These are phyloP conservation scores for Tachysurus fulvidraco DNA, from an alignment of 2,113 vertebrate genomes.

Conservation along the genomic window DNA sequence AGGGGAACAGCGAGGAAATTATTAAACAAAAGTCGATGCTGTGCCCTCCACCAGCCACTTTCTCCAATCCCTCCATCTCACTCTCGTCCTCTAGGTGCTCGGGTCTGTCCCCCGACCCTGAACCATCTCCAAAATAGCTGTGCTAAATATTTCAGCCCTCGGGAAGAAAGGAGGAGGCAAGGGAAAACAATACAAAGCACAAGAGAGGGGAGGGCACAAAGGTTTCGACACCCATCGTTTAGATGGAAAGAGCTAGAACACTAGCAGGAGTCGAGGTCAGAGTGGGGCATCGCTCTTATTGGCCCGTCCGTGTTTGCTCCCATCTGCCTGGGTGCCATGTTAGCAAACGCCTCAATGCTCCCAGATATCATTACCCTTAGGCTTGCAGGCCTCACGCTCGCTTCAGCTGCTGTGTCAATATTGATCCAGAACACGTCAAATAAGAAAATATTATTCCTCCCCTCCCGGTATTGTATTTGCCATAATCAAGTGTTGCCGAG, in stretches of 20 bases:
- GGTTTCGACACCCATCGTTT: conserved; percentile 67
- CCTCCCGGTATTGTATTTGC: conserved; percentile 31
- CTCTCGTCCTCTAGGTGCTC: conserved; percentile 12
- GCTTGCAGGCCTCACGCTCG: conserved; percentile 4
- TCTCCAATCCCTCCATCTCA: conserved; percentile 36
- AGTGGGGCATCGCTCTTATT: conserved; percentile 66
- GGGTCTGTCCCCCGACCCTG: conserved; percentile 51
- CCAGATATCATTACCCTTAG: conserved; percentile 39
- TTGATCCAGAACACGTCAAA: conserved; percentile 35
- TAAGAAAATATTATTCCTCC: conserved; percentile 40
- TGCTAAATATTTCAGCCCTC: conserved; percentile 73
- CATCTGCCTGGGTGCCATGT: conserved; percentile 29
- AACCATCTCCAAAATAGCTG: conserved; percentile 67
- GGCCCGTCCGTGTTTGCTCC: conserved; percentile 44
- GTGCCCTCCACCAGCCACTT: conserved; percentile 38
- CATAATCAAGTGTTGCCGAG: conserved; percentile 32
- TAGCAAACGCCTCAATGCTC: conserved; percentile 30
- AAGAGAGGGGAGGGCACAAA: conserved; percentile 40
- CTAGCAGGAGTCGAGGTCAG: conserved; percentile 66
- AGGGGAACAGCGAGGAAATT: conserved; percentile 60
- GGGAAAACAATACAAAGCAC: conserved; percentile 40
- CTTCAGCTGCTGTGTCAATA: conserved; percentile 39
- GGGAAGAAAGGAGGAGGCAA: conserved; percentile 56
- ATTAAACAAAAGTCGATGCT: conserved; percentile 71
- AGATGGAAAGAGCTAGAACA: conserved; percentile 54